Evolutionary conservation across 2,797 vertebrate genomes (phyloP), one percentile per base, ranked within the genome.

Genomic region (Crenuchus spilurus): DNA sequence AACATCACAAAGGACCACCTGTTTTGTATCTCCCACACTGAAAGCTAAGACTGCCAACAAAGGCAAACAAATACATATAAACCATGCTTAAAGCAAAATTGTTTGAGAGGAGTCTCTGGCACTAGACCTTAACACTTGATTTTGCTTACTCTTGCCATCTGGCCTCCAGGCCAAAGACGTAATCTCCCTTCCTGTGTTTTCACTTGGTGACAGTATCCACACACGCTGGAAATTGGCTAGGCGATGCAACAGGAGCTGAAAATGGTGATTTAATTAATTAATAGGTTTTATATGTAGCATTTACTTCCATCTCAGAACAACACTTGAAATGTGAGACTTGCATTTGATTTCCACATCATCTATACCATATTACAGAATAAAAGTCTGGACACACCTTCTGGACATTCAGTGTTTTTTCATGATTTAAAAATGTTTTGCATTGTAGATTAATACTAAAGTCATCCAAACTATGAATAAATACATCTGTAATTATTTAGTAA

Each of bases 161-260:
- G 98, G 98, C 90, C 98, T 94, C 98, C 98, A 99, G 24, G 96
- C 95, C n/a, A 99, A 88, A 3, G 95, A 94, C 0, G 97, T 96
- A 60, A 99, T 97, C 86, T 98, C 95, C 85, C 95, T 98, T 13
- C 98, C 98, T 1, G 96, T 99, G 67, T 91, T 95, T 87, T 99
- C 97, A 80, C 94, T 97, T 35, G 97, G 96, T 6, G 95, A 93
- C 76, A 99, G 91, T 84, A 94, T 97, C 98, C 98, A 99, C 35
- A 99, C 97, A 35, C 97, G 94, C 49, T 99, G 97, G 76, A 99
- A 98, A 86, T 95, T 97, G 41, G 95, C 94, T 70, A 99, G 92
- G 1, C 98, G 95, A 87, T 99, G 98, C n/a, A 99, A 93, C 39
- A 99, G 90, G 84, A 99, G 91, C 98, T 99, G 69, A 9, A 78